Evolutionary conservation across 2,797 vertebrate species (phyloP).

Genomic region (Pangasius mekongensis): DNA sequence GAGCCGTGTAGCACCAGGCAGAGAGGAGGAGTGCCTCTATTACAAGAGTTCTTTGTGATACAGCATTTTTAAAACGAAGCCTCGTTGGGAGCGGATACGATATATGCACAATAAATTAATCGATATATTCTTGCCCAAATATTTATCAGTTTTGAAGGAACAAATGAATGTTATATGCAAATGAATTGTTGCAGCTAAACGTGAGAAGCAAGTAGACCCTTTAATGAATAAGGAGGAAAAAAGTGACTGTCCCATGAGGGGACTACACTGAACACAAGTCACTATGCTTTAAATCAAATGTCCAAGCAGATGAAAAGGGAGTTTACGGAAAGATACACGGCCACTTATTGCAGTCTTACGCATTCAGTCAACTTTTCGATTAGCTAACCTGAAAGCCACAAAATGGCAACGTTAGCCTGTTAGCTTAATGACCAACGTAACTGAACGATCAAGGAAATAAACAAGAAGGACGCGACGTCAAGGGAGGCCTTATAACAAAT

Average conservation of each 20-base stretch:
- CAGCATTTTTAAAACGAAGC: slow-evolving; percentile 74
- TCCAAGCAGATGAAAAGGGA: not conserved
- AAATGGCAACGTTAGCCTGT: too few relatives aligned
- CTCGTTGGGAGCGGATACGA: slow-evolving; percentile 59
- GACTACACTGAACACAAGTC: not conserved
- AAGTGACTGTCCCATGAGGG: not conserved
- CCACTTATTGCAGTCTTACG: too few relatives aligned
- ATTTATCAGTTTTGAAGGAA: not conserved
- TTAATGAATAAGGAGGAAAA: not conserved
- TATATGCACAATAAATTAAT: too few relatives aligned
- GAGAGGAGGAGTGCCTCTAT: slow-evolving; percentile 63
- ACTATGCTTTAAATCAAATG: not conserved
- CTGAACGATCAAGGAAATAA: too few relatives aligned
- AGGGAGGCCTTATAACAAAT: too few relatives aligned
- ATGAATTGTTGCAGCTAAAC: not conserved
- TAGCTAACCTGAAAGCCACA: too few relatives aligned
- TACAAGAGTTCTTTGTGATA: slow-evolving; percentile 70
- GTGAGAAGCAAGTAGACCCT: not conserved
- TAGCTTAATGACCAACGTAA: too few relatives aligned
- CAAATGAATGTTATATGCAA: not conserved
- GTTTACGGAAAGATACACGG: too few relatives aligned
- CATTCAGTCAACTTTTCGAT: too few relatives aligned
- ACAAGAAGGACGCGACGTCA: too few relatives aligned
- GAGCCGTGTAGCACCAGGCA: slow-evolving; percentile 17
- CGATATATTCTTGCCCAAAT: not conserved